Conservation (phyloP, 2,113 vertebrate species). For the Protobothrops mucrosquamatus region DNA sequence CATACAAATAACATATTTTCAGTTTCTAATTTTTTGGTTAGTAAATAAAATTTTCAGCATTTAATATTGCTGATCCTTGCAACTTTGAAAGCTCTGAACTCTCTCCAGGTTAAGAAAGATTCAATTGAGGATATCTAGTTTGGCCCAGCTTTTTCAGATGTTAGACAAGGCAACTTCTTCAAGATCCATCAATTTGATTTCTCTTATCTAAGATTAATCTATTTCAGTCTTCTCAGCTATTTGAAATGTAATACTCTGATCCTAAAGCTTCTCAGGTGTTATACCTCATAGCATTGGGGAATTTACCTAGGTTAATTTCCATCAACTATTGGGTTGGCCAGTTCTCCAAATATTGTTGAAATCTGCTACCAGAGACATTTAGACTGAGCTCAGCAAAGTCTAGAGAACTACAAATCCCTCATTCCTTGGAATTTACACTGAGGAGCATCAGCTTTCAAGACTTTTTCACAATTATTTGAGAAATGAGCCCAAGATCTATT, state of each 20-base stretch:
- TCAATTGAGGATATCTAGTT: not conserved
- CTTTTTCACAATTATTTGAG: not conserved
- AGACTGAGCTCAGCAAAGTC: not conserved
- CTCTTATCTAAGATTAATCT: not conserved
- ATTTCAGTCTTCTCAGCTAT: not conserved
- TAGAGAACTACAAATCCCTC: not conserved
- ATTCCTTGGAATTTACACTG: not conserved
- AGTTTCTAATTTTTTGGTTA: slow-evolving; percentile 8
- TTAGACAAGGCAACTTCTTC: not conserved
- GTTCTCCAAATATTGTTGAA: not conserved
- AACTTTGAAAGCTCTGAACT: not conserved
- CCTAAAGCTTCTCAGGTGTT: not conserved
- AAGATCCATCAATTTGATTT: not conserved
- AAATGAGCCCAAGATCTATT: not conserved
- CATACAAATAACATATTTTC: slow-evolving; percentile 18
- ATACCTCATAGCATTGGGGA: not conserved
- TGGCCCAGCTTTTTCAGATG: not conserved
- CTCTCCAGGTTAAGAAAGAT: not conserved
- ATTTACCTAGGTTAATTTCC: not conserved
- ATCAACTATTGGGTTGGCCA: not conserved
- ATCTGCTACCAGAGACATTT: not conserved
- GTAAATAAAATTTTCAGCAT: not conserved
- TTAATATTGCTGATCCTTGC: not conserved
- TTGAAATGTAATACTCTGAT: not conserved
- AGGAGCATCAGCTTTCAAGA: not conserved